Conservation (phyloP, 2,797 vertebrate species). For the Enteromius unitaeniatus region DNA sequence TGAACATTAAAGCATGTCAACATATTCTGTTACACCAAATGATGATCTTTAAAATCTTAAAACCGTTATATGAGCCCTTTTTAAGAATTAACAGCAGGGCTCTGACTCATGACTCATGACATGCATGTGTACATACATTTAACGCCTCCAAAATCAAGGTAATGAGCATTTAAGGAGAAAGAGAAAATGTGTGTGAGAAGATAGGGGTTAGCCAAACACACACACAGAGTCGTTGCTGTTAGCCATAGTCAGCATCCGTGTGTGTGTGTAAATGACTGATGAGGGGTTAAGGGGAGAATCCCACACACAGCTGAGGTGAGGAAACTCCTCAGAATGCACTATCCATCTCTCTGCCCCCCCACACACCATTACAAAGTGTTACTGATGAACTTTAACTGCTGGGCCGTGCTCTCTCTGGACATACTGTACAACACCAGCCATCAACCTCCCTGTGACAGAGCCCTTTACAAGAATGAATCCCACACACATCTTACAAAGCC, state of each 20-base stretch:
- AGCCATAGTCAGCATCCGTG: slow-evolving; percentile 45
- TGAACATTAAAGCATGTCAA: no score
- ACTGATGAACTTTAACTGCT: slow-evolving; percentile 11
- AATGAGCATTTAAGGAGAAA: not conserved
- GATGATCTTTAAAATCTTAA: no score
- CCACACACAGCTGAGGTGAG: slow-evolving; percentile 50
- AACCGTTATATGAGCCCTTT: no score
- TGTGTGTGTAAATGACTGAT: slow-evolving; percentile 50
- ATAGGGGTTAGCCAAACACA: not conserved
- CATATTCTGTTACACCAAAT: no score
- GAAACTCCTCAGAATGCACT: slow-evolving; percentile 45
- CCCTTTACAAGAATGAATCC: not conserved
- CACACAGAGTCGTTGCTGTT: not conserved
- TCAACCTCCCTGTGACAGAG: not conserved
- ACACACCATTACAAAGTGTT: slow-evolving; percentile 40
- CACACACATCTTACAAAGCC: not conserved
- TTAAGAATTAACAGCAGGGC: not conserved
- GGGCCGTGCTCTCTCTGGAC: slow-evolving; percentile 23
- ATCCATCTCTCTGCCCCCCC: slow-evolving; percentile 44
- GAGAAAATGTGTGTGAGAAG: not conserved
- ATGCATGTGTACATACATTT: not conserved
- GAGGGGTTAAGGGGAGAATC: slow-evolving; percentile 42
- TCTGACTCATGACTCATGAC: not conserved
- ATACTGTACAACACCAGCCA: slow-evolving; percentile 1
- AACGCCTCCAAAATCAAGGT: not conserved